These are phyloP conservation scores for Zhengitettix transpicula DNA, from an alignment of 2,888 invertebrate genomes.

Conservation along the genomic window DNA sequence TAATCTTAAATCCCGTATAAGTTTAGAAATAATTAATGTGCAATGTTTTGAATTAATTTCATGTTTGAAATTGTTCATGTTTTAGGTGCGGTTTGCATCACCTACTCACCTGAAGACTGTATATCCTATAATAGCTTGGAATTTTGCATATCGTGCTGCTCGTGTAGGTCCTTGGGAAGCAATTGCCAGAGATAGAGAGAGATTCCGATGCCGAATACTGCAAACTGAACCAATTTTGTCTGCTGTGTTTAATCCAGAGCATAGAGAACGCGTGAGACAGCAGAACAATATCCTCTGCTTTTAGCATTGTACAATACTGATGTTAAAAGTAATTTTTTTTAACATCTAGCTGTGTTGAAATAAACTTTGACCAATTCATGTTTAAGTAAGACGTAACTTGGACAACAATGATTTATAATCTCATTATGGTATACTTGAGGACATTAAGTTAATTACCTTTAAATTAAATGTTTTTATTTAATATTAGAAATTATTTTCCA, in stretches of 20 bases:
- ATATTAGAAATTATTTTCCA: too few species aligned
- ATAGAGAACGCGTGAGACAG: conserved; percentile 20
- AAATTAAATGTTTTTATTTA: too few species aligned
- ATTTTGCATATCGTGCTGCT: conserved; percentile 34
- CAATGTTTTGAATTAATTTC: not conserved
- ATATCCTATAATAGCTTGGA: conserved; percentile 35
- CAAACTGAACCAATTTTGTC: conserved; percentile 23
- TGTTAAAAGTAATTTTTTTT: too few species aligned
- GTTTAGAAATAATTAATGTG: not conserved
- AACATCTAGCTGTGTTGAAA: too few species aligned
- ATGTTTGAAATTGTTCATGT: not conserved
- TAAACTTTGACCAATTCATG: too few species aligned
- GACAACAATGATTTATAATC: too few species aligned
- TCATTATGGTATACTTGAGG: too few species aligned
- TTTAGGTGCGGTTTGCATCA: conserved; percentile 33
- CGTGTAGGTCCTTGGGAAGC: conserved; percentile 42
- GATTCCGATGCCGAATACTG: conserved; percentile 30
- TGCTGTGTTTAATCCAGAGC: conserved; percentile 26
- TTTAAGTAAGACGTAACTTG: too few species aligned
- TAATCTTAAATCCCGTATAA: too few species aligned
- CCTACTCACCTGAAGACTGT: conserved; percentile 30
- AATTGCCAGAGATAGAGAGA: conserved; percentile 31
- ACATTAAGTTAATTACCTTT: too few species aligned
- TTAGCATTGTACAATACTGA: too few species aligned
- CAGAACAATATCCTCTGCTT: not conserved